Evolutionary conservation across 2,888 invertebrate genomes (phyloP).

Genomic region (Smittia aterrima): DNA sequence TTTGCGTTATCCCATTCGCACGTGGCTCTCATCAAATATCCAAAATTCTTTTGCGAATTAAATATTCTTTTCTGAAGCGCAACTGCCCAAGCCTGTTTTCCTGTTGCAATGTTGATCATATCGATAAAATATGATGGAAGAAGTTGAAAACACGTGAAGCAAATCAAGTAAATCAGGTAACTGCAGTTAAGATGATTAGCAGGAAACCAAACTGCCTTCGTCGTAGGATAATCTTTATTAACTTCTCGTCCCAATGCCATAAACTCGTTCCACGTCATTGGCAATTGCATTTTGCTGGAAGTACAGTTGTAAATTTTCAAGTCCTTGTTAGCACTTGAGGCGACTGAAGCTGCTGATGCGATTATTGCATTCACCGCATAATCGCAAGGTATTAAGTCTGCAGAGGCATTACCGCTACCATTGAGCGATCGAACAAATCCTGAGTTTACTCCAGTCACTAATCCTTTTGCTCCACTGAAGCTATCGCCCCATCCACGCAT

Average conservation of each 20-base stretch:
- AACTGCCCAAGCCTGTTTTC: conserved; percentile 55
- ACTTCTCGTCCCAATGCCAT: conserved; percentile 44
- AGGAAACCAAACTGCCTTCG: conserved; percentile 55
- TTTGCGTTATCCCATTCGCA: conserved; percentile 53
- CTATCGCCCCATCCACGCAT: conserved; percentile 58
- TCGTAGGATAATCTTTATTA: conserved; percentile 53
- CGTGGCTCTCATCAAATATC: conserved; percentile 56
- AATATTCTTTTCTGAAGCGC: conserved; percentile 55
- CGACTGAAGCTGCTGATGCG: conserved; percentile 52
- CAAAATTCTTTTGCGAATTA: conserved; percentile 52
- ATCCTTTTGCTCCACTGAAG: conserved; percentile 51
- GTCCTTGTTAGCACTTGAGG: conserved; percentile 48
- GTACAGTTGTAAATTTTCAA: conserved; percentile 59
- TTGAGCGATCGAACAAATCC: conserved; percentile 57
- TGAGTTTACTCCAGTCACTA: conserved; percentile 51
- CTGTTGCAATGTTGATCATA: conserved; percentile 52
- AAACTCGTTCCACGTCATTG: conserved; percentile 58
- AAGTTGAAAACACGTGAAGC: not conserved
- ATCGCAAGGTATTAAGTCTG: conserved; percentile 60
- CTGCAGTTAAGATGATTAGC: too few relatives aligned
- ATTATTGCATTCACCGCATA: conserved; percentile 57
- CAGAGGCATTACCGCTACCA: conserved; percentile 53
- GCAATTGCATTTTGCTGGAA: conserved; percentile 56
- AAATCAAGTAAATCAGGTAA: conserved; percentile 51
- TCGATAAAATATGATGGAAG: conserved; percentile 51